These are phyloP conservation scores for Diorhabda elongata DNA, from an alignment of 1,140 invertebrate species.

Conservation along the genomic window DNA sequence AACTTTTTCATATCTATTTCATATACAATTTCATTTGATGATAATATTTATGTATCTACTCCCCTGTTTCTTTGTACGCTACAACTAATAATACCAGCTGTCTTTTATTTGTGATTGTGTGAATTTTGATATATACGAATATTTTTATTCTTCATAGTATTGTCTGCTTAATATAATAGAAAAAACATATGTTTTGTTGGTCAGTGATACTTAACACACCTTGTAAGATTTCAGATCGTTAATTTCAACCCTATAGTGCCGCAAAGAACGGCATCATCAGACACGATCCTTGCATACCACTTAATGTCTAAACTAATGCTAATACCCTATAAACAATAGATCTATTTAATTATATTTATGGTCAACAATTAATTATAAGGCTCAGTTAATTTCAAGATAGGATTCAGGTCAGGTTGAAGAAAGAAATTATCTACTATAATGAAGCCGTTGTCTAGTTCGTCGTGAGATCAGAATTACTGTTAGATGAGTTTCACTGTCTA, in stretches of 20 bases:
- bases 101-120: no score
- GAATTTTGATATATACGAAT: no score
- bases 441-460: background rate
- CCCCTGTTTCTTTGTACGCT: no score
- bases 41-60: no score
- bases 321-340: background rate
- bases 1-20: no score
- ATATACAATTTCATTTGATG: no score
- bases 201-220: no score
- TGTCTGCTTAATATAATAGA: no score
- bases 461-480: background rate
- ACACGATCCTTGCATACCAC: background rate
- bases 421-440: background rate
- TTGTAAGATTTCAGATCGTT: background rate
- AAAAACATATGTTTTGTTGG: no score
- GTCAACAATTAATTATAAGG: constrained; percentile 2
- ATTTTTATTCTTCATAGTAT: no score
- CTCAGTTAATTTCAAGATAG: background rate
- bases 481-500: background rate
- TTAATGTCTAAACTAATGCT: background rate
- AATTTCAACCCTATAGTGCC: background rate
- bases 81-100: no score
- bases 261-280: background rate
- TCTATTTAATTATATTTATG: constrained; percentile 1
- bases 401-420: background rate